Evolutionary conservation across 2,113 vertebrate species (phyloP).

Genomic region (Elephantulus edwardii): DNA sequence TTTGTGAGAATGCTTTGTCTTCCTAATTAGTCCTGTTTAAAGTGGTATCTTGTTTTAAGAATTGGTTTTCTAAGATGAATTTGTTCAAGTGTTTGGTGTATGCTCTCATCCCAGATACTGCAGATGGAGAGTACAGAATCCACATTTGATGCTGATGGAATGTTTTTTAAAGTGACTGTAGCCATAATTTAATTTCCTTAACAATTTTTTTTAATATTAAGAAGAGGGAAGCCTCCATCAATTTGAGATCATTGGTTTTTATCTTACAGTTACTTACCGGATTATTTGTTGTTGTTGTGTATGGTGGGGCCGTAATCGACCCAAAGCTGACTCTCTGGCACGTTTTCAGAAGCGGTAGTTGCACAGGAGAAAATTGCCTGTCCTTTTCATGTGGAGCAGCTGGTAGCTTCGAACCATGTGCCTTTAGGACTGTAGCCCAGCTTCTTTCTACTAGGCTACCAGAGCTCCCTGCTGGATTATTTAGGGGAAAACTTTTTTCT

Average conservation of each 20-base stretch:
- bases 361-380: too few relatives aligned
- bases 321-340: too few relatives aligned
- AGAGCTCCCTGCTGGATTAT: background rate
- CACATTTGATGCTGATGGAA: background rate
- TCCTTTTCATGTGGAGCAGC: too few relatives aligned
- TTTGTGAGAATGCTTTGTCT: background rate
- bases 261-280: too few relatives aligned
- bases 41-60: background rate
- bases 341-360: too few relatives aligned
- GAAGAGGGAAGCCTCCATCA: background rate
- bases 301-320: too few relatives aligned
- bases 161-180: background rate
- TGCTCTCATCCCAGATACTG: background rate
- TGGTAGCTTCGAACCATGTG: too few relatives aligned
- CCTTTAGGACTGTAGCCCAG: too few relatives aligned
- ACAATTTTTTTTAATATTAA: background rate
- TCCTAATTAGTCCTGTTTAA: background rate
- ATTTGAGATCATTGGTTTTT: background rate
- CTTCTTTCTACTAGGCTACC: background rate
- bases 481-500: background rate
- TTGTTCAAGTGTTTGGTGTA: background rate
- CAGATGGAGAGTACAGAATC: background rate
- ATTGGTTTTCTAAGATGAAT: background rate
- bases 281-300: too few relatives aligned
- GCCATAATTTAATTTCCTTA: background rate